These are phyloP conservation scores for Aldrovandia affinis DNA, from an alignment of 2,797 vertebrate species.

Conservation along the genomic window DNA sequence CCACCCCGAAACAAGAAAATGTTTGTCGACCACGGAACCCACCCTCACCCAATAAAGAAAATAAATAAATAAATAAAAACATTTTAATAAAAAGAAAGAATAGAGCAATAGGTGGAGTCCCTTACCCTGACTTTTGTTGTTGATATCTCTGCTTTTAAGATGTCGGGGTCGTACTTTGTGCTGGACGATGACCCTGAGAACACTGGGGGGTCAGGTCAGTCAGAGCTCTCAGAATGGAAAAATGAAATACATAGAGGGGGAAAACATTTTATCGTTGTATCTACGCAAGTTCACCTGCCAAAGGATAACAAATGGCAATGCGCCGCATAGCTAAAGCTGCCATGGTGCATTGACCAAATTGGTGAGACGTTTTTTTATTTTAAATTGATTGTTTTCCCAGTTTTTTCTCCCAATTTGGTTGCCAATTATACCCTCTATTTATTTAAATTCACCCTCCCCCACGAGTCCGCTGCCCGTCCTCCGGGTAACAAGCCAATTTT, in stretches of 20 bases:
- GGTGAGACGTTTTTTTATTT: neutral
- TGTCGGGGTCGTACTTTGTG: constrained; percentile 84
- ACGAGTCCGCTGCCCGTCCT: no score
- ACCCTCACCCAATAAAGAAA: neutral
- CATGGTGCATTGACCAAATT: no score
- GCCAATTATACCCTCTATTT: no score
- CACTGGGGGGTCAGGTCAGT: constrained; percentile 56
- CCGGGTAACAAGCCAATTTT: no score
- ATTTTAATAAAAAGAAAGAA: neutral
- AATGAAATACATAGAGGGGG: neutral
- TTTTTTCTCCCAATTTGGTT: no score
- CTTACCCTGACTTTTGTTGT: constrained; percentile 83
- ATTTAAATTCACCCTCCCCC: no score
- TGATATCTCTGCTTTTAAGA: constrained; percentile 84
- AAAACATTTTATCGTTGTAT: neutral
- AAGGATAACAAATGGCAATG: neutral
- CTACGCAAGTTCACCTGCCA: neutral
- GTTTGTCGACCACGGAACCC: neutral
- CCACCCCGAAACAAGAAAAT: neutral
- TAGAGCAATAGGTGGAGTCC: neutral
- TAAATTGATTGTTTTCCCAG: no score
- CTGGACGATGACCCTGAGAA: constrained; percentile 84
- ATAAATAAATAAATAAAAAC: neutral
- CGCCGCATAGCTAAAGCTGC: no score
- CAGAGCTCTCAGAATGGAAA: neutral